Evolutionary conservation across 23 tunicate species (phyloP), one percentile per base, ranked within the genome.

Genomic region (Clavelina lepadiformis): DNA sequence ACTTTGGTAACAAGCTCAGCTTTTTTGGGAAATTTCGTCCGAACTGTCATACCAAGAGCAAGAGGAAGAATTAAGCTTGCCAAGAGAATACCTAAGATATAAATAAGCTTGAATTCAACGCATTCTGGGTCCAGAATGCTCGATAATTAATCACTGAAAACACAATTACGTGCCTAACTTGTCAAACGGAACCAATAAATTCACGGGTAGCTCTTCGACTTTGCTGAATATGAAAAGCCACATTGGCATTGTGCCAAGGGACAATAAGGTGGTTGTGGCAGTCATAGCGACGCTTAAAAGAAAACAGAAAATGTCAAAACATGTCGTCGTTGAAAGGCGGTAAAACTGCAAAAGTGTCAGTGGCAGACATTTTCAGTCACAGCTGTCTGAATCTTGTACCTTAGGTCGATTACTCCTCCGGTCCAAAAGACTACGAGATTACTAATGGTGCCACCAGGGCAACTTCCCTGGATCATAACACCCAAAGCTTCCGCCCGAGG

Each of bases 391-490:
- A n/a, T n/a, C n/a, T n/a, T n/a, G n/a, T 65, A 58, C 77, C 77
- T 72, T 27, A 72, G 67, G 28, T 58, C 67, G 31, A 72, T 54
- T 1, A 72, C 41, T 3, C 77, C 77, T 20, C 31, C 77, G 3
- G 58, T 26, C 67, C 67, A 72, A 72, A 6, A 72, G 1, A 72
- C 67, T 3, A 72, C 77, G 4, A 72, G 15, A 36, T 72, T 72
- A 22, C 77, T 72, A 29, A 51, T 52, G 3, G 46, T 46, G 19
- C 77, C 77, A 6, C 77, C 77, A 7, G 77, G 77, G 18, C 46
- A 56, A 6, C 66, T 15, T 20, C 77, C 77, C 29, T 72, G 77
- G 22, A 72, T 72, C 77, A 72, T 35, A 25, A 72, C 52, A 35
- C 66, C 38, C 6, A 72, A 35, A 13, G 36, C 55, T 15, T 38